Evolutionary conservation across 2,797 vertebrate genomes (phyloP), one percentile per base, ranked within the genome.

Genomic region (Hafferia zeledoni): DNA sequence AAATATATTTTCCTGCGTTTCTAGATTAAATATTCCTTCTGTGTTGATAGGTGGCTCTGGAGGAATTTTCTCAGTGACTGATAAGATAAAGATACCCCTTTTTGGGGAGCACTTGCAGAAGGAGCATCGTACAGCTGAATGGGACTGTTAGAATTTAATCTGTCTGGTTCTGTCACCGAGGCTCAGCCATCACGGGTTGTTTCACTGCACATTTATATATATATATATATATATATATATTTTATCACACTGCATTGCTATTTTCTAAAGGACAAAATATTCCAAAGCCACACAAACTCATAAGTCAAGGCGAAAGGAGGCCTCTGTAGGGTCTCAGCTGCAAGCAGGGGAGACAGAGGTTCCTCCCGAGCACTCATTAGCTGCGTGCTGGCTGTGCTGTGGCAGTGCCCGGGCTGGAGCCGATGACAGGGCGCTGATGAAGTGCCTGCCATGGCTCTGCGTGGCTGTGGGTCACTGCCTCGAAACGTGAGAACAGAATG

Each of bases 401-500:
- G 92, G 79, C 78, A 65, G 64, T 92, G 75, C 91, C 90, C 64
- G 5, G 89, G 89, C 83, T 57, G 28, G 61, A 82, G 86, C 63
- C 3, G 95, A 94, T 96, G 95, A 90, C 77, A 80, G 79, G 57
- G 63, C 83, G 67, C 83, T 98, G 97, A 98, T 97, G 93, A 95
- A 97, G 97, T 94, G 97, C 86, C 82, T 97, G 96, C 83, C 31
- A 78, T 72, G 50, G 89, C 95, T 52, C 93, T 94, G 96, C 77
- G 50, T 75, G 94, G 95, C 97, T 68, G 83, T 7, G 94, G 97
- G 97, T 98, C 98, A 93, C 91, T 93, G 96, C 97, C 89, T 97
- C 47, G 76, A 94, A 97, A 97, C 23, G 95, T 97, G 97, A 98
- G 97, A 97, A 96, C 96, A 97, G 77, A 96, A 91, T 30, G 75